phyloP scores from a whole-genome alignment of 64 coral and sea anemone genomes.

The Porites australiensis region DNA sequence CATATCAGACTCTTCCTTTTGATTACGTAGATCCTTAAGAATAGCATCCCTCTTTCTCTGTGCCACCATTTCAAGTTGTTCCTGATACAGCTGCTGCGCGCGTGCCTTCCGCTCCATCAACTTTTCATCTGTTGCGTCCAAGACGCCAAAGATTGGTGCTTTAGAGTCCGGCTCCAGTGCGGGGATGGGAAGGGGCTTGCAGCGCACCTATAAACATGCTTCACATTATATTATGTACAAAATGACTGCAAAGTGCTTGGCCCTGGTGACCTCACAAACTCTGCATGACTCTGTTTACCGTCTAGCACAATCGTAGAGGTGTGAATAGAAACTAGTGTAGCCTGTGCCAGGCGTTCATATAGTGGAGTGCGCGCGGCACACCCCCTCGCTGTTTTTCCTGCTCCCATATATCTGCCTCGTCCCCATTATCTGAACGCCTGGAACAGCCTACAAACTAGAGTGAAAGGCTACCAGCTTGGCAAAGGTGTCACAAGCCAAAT shows the following conservation, averaged over 20 bases:
- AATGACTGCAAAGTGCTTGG: background rate
- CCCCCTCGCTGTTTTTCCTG: too few species aligned
- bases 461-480: too few species aligned
- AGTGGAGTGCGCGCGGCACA: too few species aligned
- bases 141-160: constrained; percentile 91
- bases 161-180: constrained; percentile 90
- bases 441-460: too few species aligned
- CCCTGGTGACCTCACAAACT: too few species aligned
- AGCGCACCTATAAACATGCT: constrained; percentile 67
- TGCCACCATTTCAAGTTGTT: constrained; percentile 96
- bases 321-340: too few species aligned
- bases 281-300: too few species aligned
- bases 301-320: too few species aligned
- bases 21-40: constrained; percentile 82
- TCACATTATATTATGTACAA: background rate
- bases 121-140: constrained; percentile 93
- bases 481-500: too few species aligned
- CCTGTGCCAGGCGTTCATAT: too few species aligned
- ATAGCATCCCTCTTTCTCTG: constrained; percentile 96
- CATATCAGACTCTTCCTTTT: constrained; percentile 95
- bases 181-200: constrained; percentile 93
- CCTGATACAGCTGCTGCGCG: constrained; percentile 87
- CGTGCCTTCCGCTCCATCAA: constrained; percentile 76
- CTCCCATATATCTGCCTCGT: too few species aligned
- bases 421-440: too few species aligned